Conservation (phyloP, 2,888 invertebrate genomes). For the Desoria tigrina region DNA sequence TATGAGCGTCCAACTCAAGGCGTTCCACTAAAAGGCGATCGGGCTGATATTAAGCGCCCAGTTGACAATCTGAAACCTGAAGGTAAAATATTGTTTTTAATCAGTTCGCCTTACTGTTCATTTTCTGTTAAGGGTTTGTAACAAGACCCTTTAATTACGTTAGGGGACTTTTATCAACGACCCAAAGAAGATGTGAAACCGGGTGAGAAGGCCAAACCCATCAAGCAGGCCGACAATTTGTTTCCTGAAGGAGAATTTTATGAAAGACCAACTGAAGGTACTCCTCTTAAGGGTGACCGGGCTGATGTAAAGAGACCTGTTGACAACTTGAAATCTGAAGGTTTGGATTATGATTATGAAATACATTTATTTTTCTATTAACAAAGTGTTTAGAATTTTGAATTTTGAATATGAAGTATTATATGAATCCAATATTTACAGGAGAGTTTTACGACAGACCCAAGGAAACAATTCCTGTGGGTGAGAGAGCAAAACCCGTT, state of each 20-base stretch:
- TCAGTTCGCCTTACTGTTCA: conserved; percentile 50
- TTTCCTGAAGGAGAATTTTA: conserved; percentile 61
- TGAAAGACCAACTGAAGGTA: conserved; percentile 22
- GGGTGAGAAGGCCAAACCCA: conserved; percentile 58
- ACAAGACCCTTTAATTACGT: conserved; percentile 62
- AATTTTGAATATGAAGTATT: too few relatives aligned
- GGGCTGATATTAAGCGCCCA: conserved; percentile 54
- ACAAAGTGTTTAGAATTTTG: neutral
- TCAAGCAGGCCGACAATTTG: conserved; percentile 62
- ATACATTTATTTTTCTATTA: too few relatives aligned
- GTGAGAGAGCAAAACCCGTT: conserved; percentile 59
- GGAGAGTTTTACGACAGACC: conserved; percentile 40
- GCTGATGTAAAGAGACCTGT: conserved; percentile 60
- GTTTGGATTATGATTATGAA: conserved; percentile 56
- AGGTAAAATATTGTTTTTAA: too few relatives aligned
- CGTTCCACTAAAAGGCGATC: conserved; percentile 56
- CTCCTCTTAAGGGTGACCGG: conserved; percentile 42
- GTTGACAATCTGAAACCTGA: conserved; percentile 60
- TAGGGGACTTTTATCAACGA: conserved; percentile 55
- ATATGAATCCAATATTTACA: conserved; percentile 20
- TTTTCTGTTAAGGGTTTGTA: conserved; percentile 54
- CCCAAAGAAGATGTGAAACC: conserved; percentile 39
- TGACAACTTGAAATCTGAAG: conserved; percentile 60
- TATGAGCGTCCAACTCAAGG: conserved; percentile 40
- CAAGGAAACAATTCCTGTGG: conserved; percentile 61